Evolutionary conservation across 2,797 vertebrate species (phyloP).

Genomic region (Hafferia zeledoni): DNA sequence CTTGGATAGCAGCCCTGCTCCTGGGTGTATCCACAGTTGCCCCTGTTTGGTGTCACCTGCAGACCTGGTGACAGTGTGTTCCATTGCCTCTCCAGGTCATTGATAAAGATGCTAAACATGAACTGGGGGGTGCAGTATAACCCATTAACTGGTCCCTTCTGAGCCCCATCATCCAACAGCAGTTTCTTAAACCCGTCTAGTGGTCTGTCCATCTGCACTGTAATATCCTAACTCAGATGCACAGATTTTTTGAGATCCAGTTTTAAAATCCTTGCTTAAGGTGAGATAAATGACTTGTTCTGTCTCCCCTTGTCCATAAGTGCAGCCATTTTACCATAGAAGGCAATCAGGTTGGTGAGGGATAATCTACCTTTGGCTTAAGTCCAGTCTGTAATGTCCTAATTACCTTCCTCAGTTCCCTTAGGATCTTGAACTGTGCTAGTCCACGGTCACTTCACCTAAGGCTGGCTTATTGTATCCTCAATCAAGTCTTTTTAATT

Average conservation of each 20-base stretch:
- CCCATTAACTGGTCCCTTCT: not conserved
- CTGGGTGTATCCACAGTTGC: not conserved
- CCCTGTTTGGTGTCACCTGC: not conserved
- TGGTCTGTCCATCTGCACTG: not conserved
- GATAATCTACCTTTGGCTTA: not conserved
- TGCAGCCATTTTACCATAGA: not conserved
- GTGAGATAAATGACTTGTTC: not conserved
- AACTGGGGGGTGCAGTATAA: not conserved
- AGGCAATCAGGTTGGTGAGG: not conserved
- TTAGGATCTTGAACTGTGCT: not conserved
- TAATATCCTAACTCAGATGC: not conserved
- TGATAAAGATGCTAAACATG: not conserved
- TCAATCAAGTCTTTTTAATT: not conserved
- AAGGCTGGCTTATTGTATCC: not conserved
- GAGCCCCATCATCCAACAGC: not conserved
- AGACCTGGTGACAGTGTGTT: not conserved
- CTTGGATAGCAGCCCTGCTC: not conserved
- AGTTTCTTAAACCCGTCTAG: not conserved
- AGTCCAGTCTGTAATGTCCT: not conserved
- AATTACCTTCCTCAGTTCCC: not conserved
- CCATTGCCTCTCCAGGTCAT: not conserved
- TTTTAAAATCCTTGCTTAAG: not conserved
- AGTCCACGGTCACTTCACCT: not conserved
- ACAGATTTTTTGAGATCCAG: not conserved
- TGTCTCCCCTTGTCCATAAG: not conserved